Conservation (phyloP, 2,888 invertebrate genomes). For the Agrochola lota region DNA sequence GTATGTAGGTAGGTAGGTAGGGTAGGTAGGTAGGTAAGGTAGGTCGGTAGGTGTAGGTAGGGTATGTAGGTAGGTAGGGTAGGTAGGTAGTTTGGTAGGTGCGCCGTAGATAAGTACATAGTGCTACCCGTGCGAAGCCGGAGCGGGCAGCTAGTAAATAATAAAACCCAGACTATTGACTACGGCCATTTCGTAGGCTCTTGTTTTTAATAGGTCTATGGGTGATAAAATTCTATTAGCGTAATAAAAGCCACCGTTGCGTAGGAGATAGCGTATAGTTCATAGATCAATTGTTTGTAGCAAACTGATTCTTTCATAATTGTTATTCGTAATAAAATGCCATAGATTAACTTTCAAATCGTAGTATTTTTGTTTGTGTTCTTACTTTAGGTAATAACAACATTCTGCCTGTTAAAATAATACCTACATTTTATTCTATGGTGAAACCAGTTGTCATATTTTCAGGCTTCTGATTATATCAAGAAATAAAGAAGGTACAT, state of each 20-base stretch:
- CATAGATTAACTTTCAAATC: neutral
- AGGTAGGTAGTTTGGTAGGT: too few species aligned
- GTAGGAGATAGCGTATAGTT: constrained; percentile 21
- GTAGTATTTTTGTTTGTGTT: neutral
- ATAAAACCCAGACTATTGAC: neutral
- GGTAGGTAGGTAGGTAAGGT: too few species aligned
- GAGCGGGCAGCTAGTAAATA: too few species aligned
- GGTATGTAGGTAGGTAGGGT: too few species aligned
- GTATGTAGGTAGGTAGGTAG: too few species aligned
- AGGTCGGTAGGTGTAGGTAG: too few species aligned
- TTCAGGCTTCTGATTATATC: too few species aligned
- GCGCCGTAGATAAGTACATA: too few species aligned
- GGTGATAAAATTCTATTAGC: neutral
- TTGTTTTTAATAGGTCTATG: constrained; percentile 12
- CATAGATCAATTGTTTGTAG: constrained; percentile 21
- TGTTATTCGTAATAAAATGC: neutral
- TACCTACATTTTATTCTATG: neutral
- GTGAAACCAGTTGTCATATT: neutral
- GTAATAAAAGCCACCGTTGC: constrained; percentile 12
- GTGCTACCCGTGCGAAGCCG: too few species aligned
- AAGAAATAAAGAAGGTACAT: too few species aligned
- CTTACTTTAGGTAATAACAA: neutral
- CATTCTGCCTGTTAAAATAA: neutral
- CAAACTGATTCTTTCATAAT: constrained; percentile 1
- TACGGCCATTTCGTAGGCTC: neutral